Evolutionary conservation across 2,888 invertebrate genomes (phyloP).

Genomic region (Orchestes rusci): DNA sequence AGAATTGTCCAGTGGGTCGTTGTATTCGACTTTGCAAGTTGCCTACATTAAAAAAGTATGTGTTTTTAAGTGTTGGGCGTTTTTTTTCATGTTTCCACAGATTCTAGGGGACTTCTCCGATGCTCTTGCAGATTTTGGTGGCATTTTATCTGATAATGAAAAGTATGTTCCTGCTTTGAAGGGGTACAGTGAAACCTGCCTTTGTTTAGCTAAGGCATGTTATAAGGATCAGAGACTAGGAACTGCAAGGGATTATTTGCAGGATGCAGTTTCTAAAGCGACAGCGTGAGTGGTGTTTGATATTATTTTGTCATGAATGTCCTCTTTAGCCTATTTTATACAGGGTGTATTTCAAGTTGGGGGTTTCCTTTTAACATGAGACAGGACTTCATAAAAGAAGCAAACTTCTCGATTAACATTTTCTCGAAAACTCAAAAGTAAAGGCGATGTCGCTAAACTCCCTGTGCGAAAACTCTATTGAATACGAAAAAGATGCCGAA

Average conservation of each 20-base stretch:
- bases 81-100: constrained; percentile 25
- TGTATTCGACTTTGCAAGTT: constrained; percentile 69
- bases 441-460: no score
- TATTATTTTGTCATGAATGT: neutral
- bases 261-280: constrained; percentile 59
- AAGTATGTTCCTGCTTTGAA: constrained; percentile 66
- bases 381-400: no score
- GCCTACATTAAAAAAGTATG: constrained; percentile 60
- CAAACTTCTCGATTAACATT: no score
- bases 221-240: constrained; percentile 61
- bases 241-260: constrained; percentile 63
- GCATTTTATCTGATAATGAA: constrained; percentile 50
- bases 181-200: constrained; percentile 70
- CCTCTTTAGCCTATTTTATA: no score
- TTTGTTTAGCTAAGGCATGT: constrained; percentile 63
- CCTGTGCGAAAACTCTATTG: no score
- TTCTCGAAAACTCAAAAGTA: no score
- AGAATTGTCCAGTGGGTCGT: constrained; percentile 55
- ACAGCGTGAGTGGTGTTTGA: constrained; percentile 36
- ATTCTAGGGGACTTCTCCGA: constrained; percentile 63
- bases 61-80: neutral
- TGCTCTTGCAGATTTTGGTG: constrained; percentile 62
- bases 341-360: no score
- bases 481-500: no score
- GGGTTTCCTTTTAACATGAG: no score